Base-by-base conservation (phyloP, 1,140 invertebrate genomes). In the Neomicropteryx cornuta region DNA sequence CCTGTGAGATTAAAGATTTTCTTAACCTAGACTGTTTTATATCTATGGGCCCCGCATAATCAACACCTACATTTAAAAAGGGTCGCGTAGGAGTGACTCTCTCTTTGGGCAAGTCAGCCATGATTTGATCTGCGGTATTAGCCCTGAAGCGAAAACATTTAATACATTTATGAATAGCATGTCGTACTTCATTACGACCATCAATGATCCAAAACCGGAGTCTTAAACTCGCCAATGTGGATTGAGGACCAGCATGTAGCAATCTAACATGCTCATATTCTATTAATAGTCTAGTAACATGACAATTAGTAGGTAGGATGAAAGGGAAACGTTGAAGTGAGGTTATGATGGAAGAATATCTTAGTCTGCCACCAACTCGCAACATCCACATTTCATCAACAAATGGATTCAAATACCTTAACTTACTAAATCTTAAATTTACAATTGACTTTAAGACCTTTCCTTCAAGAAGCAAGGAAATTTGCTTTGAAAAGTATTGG, bases 151-250 rank as follows among this genome's bases (percentile, higher is more conserved):
- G 36, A 10, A 23, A 18, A 37, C 47, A 49, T 16, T 20, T 42
- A 16, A 46, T 14, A 22, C 44, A 49, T 31, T 46, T 39, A n/a
- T 33, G n/a, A 4, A 46, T 40, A 14, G 38, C 10, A 20, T 28
- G 21, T 16, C 35, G 38, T 11, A 42, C 32, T 8, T 38, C 16
- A 16, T 34, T 30, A 21, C 38, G 42, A 2, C 13, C 36, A 22
- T 30, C 24, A 0, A 46, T 5, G n/a, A 46, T 44, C 47, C 47
- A 49, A 20, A 41, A 48, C 33, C 38, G 33, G 6, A 23, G 14
- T 17, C 34, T 35, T 30, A 48, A 23, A 18, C 39, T 41, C 21
- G 32, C 24, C 23, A 43, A 16, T 21, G 39, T 39, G 10, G 40
- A 14, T 19, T 41, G 39, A 4, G 22, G 14, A 4, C 43, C 39